Conservation (phyloP, 2,797 vertebrate species). For the Eurystomus glaucurus region DNA sequence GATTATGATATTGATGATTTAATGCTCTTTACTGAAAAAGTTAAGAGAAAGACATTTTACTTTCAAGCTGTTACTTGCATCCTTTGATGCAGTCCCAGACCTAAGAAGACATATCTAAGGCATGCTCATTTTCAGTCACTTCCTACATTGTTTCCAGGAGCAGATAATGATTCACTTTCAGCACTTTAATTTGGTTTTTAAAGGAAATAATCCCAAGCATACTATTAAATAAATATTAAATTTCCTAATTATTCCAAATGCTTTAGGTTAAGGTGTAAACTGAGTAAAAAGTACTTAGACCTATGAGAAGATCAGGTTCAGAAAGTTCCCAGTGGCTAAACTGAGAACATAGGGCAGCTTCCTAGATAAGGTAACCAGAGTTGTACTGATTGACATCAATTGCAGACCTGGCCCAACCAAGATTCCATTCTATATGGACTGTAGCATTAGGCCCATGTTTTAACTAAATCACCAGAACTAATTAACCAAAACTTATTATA, state of each 20-base stretch:
- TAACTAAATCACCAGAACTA: neutral
- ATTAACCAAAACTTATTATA: neutral
- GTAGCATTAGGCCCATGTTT: neutral
- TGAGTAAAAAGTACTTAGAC: neutral
- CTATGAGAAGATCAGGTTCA: neutral
- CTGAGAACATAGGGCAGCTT: neutral
- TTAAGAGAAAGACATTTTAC: conserved; percentile 8
- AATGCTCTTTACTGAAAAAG: conserved; percentile 15
- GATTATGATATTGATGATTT: neutral
- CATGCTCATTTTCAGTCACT: neutral
- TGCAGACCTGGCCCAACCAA: neutral
- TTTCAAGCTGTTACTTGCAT: neutral
- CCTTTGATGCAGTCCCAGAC: neutral
- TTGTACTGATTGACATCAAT: neutral
- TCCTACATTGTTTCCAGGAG: neutral
- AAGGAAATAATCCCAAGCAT: neutral
- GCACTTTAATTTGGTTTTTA: neutral
- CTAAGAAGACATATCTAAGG: neutral
- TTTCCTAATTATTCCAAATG: neutral
- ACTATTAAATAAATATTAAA: neutral
- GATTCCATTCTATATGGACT: neutral
- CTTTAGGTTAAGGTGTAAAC: neutral
- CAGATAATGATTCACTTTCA: neutral
- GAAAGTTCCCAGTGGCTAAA: neutral
- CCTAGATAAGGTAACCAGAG: neutral